Evolutionary conservation across 2,797 vertebrate species (phyloP), one percentile per base, ranked within the genome.

Genomic region (Moxostoma hubbsi): DNA sequence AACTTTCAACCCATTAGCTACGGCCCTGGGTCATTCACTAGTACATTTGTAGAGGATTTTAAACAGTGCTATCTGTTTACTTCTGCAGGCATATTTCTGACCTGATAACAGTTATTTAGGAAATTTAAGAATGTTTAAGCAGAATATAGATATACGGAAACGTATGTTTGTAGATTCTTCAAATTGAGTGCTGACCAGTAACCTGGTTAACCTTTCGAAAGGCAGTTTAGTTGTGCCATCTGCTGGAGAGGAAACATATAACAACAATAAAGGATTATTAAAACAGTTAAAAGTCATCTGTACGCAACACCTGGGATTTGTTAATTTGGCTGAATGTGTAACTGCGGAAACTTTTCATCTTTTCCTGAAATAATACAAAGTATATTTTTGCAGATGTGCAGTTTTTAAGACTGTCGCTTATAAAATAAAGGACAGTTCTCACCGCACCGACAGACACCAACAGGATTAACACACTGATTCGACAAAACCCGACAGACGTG

Each of bases 151-250:
- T 58, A 9, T 53, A 58, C 8, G 36, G 36, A 36, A 36, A 36
- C 7, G n/a, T 24, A 46, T 75, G 76, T 43, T 45, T 18, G n/a
- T n/a, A 64, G 67, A 64, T 24, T 53, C 36, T 12, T 79, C 3
- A 13, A 46, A 47, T 13, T 46, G 18, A 50, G 12, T 2, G 2
- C 4, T 45, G 18, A 65, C n/a, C 7, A 18, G 11, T 36, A 36
- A 36, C 36, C 36, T 36, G 36, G 36, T 36, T 36, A 36, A 36
- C 12, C 8, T 55, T 55, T 46, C 8, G 15, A 10, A n/a, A 16
- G 45, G 5, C 1, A 36, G 61, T 70, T 64, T 16, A 62, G 49
- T 61, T 49, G 59, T 81, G 65, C 64, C 81, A 80, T 62, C 83
- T 82, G 54, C 77, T 62, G 83, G 74, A 13, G 63, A 58, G n/a